Base-by-base conservation (phyloP, 2,113 vertebrate species). In the Tragelaphus strepsiceros region DNA sequence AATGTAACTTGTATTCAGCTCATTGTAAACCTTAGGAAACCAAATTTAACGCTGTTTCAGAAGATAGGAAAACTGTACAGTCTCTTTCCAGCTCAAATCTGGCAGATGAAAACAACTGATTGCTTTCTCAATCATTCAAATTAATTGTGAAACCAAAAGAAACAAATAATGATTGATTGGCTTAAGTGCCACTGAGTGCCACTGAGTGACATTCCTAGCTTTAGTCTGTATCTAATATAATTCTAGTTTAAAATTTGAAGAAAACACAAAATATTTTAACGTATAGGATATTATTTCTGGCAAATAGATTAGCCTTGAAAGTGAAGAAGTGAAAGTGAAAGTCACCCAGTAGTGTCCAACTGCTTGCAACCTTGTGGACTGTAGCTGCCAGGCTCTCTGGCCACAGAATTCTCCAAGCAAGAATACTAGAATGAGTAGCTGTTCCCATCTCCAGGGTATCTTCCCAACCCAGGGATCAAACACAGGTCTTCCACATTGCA, bases 141-240 rank as follows among this genome's bases (percentile, higher is more conserved):
- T 88, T 96, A 98, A 95, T 91, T 98, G 54, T 82, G 17, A 30
- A 96, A 46, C 86, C 54, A 39, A 92, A 98, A 93, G 90, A 97
- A 96, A 21, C 4, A 93, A 43, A 91, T 35, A 83, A 91, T 94
- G 62, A 62, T 80, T 46, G 67, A 89, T 35, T 54, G 59, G 1
- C 35, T 97, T 91, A 11, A 49, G 49, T 49, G 49, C 49, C 49
- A 12, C 2, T 49, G 49, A 49, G 11, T 49, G 49, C 11, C 49
- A 49, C 49, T 87, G 39, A 96, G 43, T 21, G 35, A 21, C 35
- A 86, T 88, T 83, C 51, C 4, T 61, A 51, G 7, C 14, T 95
- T 91, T 88, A 74, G 2, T 67, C 28, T 82, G 1, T 35, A 51
- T 53, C 15, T 54, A 59, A 22, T 71, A 56, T 59, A 81, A 61